Percentiles rank a stretch among this genome's conserved stretches.
phyloP scores from a whole-genome alignment of 2,113 vertebrate species.

The Platysteira castanea region DNA sequence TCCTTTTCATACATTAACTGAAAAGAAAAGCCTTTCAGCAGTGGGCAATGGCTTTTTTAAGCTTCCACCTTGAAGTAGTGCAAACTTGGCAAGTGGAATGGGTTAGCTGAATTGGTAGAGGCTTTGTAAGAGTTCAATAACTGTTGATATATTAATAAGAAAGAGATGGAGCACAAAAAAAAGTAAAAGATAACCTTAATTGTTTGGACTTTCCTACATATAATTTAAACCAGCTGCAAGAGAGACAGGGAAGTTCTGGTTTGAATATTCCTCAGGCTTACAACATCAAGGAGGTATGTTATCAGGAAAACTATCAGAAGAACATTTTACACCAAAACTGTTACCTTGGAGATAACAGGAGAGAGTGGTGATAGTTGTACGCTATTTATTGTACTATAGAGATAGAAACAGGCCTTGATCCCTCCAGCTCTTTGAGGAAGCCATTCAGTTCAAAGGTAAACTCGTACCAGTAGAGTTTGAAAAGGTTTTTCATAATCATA shows the following conservation, averaged over 20 bases:
- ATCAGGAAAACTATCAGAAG: conserved; percentile 1
- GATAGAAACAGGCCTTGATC: not conserved
- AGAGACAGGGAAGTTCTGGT: not conserved
- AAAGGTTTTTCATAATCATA: not conserved
- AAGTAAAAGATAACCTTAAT: not conserved
- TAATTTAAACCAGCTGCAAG: conserved; percentile 11
- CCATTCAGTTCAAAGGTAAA: not conserved
- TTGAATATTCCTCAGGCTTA: not conserved
- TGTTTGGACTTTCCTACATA: not conserved
- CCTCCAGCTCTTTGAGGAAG: not conserved
- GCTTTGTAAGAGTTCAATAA: not conserved
- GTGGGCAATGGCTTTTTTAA: not conserved
- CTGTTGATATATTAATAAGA: not conserved
- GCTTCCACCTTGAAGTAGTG: not conserved
- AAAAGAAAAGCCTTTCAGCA: not conserved
- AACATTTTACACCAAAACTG: not conserved
- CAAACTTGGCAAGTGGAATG: not conserved
- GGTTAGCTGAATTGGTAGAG: not conserved
- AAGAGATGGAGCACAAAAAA: not conserved
- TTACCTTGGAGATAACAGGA: not conserved
- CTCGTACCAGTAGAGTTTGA: not conserved
- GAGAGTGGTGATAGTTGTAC: not conserved
- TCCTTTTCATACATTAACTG: not conserved
- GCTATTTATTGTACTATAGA: not conserved
- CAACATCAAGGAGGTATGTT: not conserved